These are phyloP conservation scores for Tridacna crocea DNA, from an alignment of 2,888 invertebrate species.

Conservation along the genomic window DNA sequence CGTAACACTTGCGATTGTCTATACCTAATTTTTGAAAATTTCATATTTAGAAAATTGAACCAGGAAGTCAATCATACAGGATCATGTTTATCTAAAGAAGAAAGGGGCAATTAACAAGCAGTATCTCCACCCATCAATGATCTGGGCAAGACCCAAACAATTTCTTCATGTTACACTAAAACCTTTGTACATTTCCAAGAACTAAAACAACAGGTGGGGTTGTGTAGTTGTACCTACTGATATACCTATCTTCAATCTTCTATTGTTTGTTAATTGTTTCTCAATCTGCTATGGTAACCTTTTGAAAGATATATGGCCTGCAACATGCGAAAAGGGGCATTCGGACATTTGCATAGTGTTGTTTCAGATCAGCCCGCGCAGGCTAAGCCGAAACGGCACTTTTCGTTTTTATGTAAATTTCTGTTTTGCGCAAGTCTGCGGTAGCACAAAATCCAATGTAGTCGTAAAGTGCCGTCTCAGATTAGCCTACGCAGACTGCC, in stretches of 20 bases:
- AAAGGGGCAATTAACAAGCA: background rate
- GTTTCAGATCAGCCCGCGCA: too few relatives aligned
- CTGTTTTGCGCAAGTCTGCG: too few relatives aligned
- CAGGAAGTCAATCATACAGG: background rate
- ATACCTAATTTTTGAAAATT: too few relatives aligned
- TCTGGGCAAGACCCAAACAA: slow-evolving; percentile 19
- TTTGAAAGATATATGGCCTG: slow-evolving; percentile 1
- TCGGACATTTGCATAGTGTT: too few relatives aligned
- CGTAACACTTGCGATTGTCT: too few relatives aligned
- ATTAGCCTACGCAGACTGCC: too few relatives aligned
- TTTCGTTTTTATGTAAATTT: too few relatives aligned
- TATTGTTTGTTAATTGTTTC: slow-evolving; percentile 26
- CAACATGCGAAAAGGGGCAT: too few relatives aligned
- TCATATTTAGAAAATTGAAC: too few relatives aligned
- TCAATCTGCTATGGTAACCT: slow-evolving; percentile 6
- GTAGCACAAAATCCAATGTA: too few relatives aligned
- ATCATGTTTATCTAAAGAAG: background rate
- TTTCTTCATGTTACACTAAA: slow-evolving; percentile 9
- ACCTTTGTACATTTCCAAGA: background rate
- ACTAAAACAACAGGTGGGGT: slow-evolving; percentile 14
- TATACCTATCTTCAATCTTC: slow-evolving; percentile 10
- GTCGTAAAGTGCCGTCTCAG: too few relatives aligned
- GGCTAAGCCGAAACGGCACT: too few relatives aligned
- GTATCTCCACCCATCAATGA: slow-evolving; percentile 6
- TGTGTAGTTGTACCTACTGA: slow-evolving; percentile 5